Evolutionary conservation across 2,797 vertebrate species (phyloP), one percentile per base, ranked within the genome.

Genomic region (Babyrousa celebensis): DNA sequence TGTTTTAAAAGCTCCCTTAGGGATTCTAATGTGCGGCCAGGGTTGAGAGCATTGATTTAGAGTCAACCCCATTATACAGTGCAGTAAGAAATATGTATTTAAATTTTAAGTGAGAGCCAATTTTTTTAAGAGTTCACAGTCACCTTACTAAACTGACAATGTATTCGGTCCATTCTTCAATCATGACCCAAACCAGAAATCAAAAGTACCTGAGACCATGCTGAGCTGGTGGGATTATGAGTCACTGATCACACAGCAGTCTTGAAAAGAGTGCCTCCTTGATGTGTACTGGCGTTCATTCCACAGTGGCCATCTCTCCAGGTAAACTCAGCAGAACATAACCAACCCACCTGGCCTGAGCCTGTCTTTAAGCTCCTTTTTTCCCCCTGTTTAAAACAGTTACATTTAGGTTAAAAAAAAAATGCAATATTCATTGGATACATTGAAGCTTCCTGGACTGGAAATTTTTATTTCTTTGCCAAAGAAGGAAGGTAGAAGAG

Each of bases 401-500:
- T 98, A 97, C 98, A 97, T 85, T 67, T 87, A 97, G 84, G 92
- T 94, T 48, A 48, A 48, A 48, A 48, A 48, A 56, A 95, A 98
- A 98, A 98, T 98, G 94, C 97, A 98, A 98, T 98, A 98, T 98
- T 98, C 98, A 97, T 97, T 92, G 0, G 12, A 92, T 95, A 97
- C 92, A 97, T 40, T 93, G 95, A 98, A 97, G 80, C 85, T 97
- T 98, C 77, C 91, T 94, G 96, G 96, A 71, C 94, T 98, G 96
- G 96, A 98, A 98, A 97, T 96, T 97, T 85, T 78, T 89, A 97
- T 98, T 98, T 96, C 97, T 80, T 97, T 98, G 97, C 97, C 98
- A 98, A 98, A 98, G 97, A 98, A 98, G 97, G 98, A 98, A 98
- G 97, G 94, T 97, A 98, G 94, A 40, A 97, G 63, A 85, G 93